Percentiles rank a stretch among this genome's conserved stretches.
phyloP scores from a whole-genome alignment of 2,113 vertebrate genomes.

The Dipodomys ordii region DNA sequence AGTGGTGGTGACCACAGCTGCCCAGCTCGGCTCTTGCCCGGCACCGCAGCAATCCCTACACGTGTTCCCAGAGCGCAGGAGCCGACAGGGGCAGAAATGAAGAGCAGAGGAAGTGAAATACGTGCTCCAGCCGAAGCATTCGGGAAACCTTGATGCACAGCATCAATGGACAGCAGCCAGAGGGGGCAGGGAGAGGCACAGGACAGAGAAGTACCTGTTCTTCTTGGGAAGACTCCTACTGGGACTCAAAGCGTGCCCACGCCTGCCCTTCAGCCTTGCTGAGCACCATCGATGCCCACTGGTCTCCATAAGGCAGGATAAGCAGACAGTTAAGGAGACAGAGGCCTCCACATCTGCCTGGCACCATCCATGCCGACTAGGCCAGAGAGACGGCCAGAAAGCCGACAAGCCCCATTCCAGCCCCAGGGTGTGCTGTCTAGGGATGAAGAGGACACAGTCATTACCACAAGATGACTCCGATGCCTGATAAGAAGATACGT shows the following conservation, averaged over 20 bases:
- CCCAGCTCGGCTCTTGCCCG: slow-evolving; percentile 29
- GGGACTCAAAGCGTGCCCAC: background rate
- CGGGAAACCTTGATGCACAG: background rate
- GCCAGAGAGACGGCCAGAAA: background rate
- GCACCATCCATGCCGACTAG: background rate
- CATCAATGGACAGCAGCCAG: background rate
- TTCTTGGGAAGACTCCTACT: background rate
- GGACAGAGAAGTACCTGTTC: background rate
- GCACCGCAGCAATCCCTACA: background rate
- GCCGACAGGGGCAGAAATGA: background rate
- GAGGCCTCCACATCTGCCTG: rapidly evolving
- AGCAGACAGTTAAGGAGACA: background rate
- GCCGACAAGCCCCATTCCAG: background rate
- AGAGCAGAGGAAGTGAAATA: background rate
- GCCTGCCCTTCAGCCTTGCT: background rate
- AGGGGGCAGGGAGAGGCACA: background rate
- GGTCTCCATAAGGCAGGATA: background rate
- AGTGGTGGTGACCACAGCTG: background rate
- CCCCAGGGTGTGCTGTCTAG: background rate
- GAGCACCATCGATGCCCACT: background rate
- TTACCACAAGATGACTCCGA: background rate
- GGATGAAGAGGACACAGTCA: background rate
- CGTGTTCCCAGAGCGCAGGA: background rate
- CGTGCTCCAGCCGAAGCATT: background rate
- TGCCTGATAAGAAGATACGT: background rate